Conservation (phyloP, 2,797 vertebrate genomes). For the Limosa lapponica region DNA sequence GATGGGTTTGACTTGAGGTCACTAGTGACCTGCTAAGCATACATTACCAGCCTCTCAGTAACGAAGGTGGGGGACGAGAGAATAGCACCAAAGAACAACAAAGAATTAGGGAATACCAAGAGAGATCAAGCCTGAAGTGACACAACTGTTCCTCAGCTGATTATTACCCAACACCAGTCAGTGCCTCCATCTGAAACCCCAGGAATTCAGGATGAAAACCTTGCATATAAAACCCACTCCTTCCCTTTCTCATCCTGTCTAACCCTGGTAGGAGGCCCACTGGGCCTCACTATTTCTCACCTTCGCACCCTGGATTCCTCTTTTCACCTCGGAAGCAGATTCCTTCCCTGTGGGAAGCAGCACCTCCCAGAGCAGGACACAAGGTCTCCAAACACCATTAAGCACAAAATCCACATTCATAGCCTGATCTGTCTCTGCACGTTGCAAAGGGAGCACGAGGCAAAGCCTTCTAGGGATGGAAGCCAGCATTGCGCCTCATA, state of each 20-base stretch:
- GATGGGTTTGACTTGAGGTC: not conserved
- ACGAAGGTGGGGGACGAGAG: not conserved
- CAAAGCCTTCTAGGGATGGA: not conserved
- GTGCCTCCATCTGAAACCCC: not conserved
- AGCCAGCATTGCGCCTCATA: not conserved
- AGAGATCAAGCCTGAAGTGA: not conserved
- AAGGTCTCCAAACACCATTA: not conserved
- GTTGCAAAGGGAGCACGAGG: rapidly evolving
- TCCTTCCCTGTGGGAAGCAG: not conserved
- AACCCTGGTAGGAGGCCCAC: not conserved
- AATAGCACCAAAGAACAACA: not conserved
- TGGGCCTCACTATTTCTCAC: not conserved
- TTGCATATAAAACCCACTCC: not conserved
- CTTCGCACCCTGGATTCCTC: not conserved
- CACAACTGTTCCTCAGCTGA: not conserved
- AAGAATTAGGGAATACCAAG: not conserved
- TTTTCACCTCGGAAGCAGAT: not conserved
- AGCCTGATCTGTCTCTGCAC: not conserved
- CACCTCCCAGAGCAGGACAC: not conserved
- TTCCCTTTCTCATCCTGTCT: not conserved
- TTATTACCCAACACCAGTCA: not conserved
- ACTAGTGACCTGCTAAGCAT: not conserved
- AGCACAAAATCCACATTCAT: not conserved
- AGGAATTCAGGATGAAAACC: not conserved
- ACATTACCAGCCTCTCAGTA: not conserved